Base-by-base conservation (phyloP, 2,888 invertebrate species). In the Andrena marginata region DNA sequence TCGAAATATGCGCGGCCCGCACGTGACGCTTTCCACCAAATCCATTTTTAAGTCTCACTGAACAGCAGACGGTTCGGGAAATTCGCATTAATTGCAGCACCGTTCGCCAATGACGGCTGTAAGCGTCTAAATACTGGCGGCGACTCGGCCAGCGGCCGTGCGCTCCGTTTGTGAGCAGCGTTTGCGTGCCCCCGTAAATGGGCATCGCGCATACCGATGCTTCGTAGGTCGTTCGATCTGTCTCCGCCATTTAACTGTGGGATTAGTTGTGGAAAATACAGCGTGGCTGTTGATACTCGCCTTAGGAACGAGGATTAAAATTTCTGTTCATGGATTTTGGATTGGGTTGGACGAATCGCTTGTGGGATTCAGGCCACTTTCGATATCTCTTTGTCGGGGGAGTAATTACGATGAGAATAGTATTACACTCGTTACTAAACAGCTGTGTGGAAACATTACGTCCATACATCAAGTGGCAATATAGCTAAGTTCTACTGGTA, bases 1-100 rank as follows among this genome's bases (percentile, higher is more conserved):
- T 85, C 82, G 76, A 87, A 87, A 87, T 86, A 82, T 59, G 77
- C 77, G 68, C 76, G 23, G 70, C 73, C 63, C 70, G 68, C 74
- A 63, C 8, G 26, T 29, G 54, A 29, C 54, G 75, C 60, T 67
- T 67, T 70, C 68, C 71, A 69, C 70, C 67, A 51, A 79, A 85
- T 81, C 81, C 81, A 77, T 79, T 84, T 81, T 76, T 65, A 70
- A 85, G 64, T 85, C 79, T 79, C 78, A 84, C 78, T 70, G 80
- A 76, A 76, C 65, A 60, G 51, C 63, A 70, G 70, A 72, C 70
- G 54, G 76, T 42, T 56, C 23, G 76, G 51, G 77, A 77, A 80
- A 80, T 75, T 74, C 71, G 56, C 70, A 49, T 77, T 77, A 80
- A 80, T 80, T 68, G 67, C 33, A 20, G 29, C 68, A 68, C 67